Base-by-base conservation (phyloP, 2,888 invertebrate species). In the Bedellia somnulentella region DNA sequence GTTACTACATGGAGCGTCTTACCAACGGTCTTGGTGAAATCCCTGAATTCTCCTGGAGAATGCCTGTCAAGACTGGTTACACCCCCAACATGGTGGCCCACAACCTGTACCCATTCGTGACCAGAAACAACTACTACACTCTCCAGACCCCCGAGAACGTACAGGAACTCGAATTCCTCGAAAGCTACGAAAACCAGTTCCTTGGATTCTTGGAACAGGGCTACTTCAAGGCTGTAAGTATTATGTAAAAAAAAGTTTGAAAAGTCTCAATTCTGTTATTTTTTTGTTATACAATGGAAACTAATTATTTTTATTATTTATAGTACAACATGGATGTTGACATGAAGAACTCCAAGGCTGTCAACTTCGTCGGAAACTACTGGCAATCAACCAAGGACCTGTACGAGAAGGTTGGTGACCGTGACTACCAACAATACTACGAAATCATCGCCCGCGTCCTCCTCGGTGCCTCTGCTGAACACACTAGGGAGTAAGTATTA, bases 1-100 rank as follows among this genome's bases (percentile, higher is more conserved):
- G 86, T 46, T 87, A 85, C 70, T 81, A 81, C 46, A 55, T 86
- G 47, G 86, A 87, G 48, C 82, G 87, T 56, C 57, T 84, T 32
- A 75, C 83, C 17, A 81, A 85, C 40, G 80, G 79, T 12, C 46
- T 85, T 35, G 81, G 81, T n/a, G 77, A 79, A 25, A 79, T 86
- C 37, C 75, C 80, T 5, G 70, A 78, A 12, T 61, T 79, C 44
- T 60, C 67, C 39, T 71, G 57, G 52, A 47, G 58, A 38, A 42
- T 51, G 17, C 57, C 63, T 16, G 46, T 78, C 32, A 46, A 57
- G 32, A 52, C 60, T 17, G 79, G 79, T 27, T 81, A 68, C 42
- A 57, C 73, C 38, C 75, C 81, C 12, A 57, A 59, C 30, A 44
- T 80, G 41, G 54, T 62, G 28, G 62, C 68, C 43, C 58, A 60